Conservation (phyloP, 2,797 vertebrate genomes). For the Acanthopagrus latus region DNA sequence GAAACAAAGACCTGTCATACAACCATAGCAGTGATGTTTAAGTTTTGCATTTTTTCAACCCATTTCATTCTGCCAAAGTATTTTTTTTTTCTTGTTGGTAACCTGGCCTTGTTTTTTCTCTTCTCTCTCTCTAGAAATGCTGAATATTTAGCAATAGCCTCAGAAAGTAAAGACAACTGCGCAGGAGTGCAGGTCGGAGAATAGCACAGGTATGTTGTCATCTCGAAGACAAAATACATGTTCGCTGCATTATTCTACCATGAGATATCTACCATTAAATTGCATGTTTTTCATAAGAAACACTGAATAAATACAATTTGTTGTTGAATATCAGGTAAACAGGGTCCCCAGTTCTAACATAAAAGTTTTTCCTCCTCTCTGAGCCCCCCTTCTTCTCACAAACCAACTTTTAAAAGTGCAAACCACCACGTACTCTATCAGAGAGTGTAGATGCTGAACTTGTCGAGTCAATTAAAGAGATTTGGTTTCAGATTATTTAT, state of each 20-base stretch:
- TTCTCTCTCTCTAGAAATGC: conserved; percentile 80
- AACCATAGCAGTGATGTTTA: conserved; percentile 26
- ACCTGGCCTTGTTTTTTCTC: not conserved
- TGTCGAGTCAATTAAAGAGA: too few relatives aligned
- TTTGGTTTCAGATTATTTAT: too few relatives aligned
- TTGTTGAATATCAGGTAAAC: not conserved
- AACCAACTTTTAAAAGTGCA: too few relatives aligned
- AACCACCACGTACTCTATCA: too few relatives aligned
- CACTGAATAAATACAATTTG: not conserved
- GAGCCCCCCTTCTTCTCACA: too few relatives aligned
- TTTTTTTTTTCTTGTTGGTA: not conserved
- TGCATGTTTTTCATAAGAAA: not conserved
- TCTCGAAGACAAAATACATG: not conserved
- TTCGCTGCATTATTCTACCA: not conserved
- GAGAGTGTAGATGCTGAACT: too few relatives aligned
- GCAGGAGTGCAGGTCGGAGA: conserved; percentile 92
- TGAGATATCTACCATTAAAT: not conserved
- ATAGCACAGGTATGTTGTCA: conserved; percentile 84
- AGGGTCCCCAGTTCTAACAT: not conserved
- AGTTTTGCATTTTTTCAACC: conserved; percentile 38
- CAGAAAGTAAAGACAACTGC: conserved; percentile 95
- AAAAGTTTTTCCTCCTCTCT: too few relatives aligned
- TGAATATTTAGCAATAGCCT: conserved; percentile 94
- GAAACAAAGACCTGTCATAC: conserved; percentile 25
- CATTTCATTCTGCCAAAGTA: not conserved